Percentiles rank a stretch among this genome's conserved stretches.
Conservation (phyloP, 2,888 invertebrate genomes). For the Eucriotettix oculatus region DNA sequence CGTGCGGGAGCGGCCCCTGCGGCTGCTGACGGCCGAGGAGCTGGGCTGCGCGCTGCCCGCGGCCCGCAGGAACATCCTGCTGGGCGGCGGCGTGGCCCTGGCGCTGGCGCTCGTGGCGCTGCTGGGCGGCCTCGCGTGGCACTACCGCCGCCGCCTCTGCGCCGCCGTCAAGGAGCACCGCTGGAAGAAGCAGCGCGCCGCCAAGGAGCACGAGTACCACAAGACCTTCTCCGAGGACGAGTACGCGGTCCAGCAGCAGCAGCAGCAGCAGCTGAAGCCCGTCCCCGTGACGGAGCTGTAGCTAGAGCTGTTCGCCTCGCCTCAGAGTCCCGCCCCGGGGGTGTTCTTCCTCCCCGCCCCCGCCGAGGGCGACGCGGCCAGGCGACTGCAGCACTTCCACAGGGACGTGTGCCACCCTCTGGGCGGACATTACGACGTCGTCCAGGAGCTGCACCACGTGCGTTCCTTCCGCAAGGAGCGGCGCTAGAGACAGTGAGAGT, state of each 20-base stretch:
- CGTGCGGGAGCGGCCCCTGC: conserved; percentile 41
- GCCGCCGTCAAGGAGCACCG: conserved; percentile 54
- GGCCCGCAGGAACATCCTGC: conserved; percentile 60
- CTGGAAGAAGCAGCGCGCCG: conserved; percentile 61
- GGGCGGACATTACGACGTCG: conserved; percentile 5
- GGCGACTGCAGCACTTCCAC: conserved; percentile 55
- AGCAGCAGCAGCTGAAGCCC: conserved; percentile 24
- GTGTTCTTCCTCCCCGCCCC: conserved; percentile 27
- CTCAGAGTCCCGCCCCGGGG: conserved; percentile 39
- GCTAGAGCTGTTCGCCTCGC: conserved; percentile 87
- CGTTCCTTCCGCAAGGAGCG: background rate
- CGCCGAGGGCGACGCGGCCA: conserved; percentile 44
- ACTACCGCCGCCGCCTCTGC: conserved; percentile 63
- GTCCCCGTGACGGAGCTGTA: conserved; percentile 87
- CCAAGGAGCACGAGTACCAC: conserved; percentile 75
- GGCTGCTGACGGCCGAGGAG: conserved; percentile 53
- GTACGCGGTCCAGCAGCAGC: conserved; percentile 53
- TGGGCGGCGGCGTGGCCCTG: conserved; percentile 57
- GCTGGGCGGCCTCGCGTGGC: conserved; percentile 54
- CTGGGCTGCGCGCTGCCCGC: conserved; percentile 68
- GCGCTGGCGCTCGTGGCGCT: conserved; percentile 55
- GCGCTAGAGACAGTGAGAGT: background rate
- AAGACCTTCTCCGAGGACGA: conserved; percentile 81
- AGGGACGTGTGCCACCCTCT: conserved; percentile 19
- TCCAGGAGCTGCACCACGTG: background rate